These are phyloP conservation scores for Scaptomyza tumidula DNA, from an alignment of 2,888 invertebrate genomes.

Conservation along the genomic window DNA sequence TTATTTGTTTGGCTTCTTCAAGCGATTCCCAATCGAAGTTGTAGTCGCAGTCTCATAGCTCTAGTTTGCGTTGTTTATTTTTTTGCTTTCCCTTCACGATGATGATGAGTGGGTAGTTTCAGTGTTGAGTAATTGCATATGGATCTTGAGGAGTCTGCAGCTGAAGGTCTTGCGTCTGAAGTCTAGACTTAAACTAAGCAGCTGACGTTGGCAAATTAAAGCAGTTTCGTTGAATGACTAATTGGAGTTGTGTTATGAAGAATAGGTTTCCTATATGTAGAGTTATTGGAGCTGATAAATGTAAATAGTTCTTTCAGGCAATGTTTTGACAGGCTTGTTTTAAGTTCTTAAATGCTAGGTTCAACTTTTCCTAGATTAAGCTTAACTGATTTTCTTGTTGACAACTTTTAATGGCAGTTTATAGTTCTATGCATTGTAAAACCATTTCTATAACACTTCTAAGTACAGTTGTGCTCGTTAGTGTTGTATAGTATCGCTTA, in stretches of 20 bases:
- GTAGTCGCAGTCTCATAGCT: constrained; percentile 20
- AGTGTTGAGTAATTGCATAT: constrained; percentile 37
- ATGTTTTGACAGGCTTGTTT: not conserved
- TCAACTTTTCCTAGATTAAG: not conserved
- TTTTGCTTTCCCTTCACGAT: not conserved
- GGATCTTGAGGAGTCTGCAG: not conserved
- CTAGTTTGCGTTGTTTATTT: constrained; percentile 32
- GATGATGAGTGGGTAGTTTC: constrained; percentile 37
- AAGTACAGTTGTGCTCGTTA: not conserved
- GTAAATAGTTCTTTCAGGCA: not conserved
- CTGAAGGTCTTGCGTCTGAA: not conserved
- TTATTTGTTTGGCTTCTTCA: constrained; percentile 54
- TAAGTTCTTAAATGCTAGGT: not conserved
- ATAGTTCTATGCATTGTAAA: not conserved
- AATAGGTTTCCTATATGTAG: constrained; percentile 1
- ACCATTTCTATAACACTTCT: not conserved
- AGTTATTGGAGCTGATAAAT: not conserved
- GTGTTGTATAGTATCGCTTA: not conserved
- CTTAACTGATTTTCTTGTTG: not conserved
- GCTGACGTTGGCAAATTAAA: constrained; percentile 14
- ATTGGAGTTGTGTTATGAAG: constrained; percentile 24
- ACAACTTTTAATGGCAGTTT: not conserved
- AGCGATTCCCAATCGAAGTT: constrained; percentile 10
- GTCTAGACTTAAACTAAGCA: constrained; percentile 11
- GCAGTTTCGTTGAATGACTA: constrained; percentile 19